Evolutionary conservation across 2,113 vertebrate species (phyloP), one percentile per base, ranked within the genome.

Genomic region (Isichthys henryi): DNA sequence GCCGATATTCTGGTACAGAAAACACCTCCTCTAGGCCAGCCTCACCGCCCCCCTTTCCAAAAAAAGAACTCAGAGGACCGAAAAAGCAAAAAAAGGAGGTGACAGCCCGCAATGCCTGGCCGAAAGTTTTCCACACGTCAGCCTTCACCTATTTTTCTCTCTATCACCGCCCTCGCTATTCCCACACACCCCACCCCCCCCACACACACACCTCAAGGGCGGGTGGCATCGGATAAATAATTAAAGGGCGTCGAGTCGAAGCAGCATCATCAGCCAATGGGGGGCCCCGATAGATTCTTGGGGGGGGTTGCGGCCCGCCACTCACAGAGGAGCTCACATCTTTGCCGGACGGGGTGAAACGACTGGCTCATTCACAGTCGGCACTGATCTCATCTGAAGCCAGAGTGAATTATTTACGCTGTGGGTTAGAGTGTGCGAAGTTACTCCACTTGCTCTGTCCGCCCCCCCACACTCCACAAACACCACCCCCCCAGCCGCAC

Each of bases 341-440:
- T 82, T 89, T 39, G 88, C 53, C 94, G 90, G 94, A 15, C n/a
- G 27, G 49, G n/a, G 49, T 4, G n/a, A 91, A 53, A 21, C 23
- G 77, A 91, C 90, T 77, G 87, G 88, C 45, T 90, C 88, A 39
- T 87, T 93, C 94, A 88, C 90, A 91, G 58, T 66, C 31, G 83
- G 90, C 90, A 94, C 91, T 88, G 89, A 93, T 94, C 92, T 90
- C 92, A 92, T 89, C 93, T 92, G 93, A 92, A 93, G 93, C 74
- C 80, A 39, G 91, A 88, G 91, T 94, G 91, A 96, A 96, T 95
- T 92, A 95, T 96, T 95, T 90, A 94, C 89, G 88, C 88, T 91
- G 90, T 89, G 90, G 53, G 91, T 93, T 90, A 89, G 93, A 90
- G 91, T 91, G 90, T 43, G 90, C 46, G 0, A 49, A 91, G 92